Evolutionary conservation across 2,888 invertebrate species (phyloP).

Genomic region (Morpho helenor): DNA sequence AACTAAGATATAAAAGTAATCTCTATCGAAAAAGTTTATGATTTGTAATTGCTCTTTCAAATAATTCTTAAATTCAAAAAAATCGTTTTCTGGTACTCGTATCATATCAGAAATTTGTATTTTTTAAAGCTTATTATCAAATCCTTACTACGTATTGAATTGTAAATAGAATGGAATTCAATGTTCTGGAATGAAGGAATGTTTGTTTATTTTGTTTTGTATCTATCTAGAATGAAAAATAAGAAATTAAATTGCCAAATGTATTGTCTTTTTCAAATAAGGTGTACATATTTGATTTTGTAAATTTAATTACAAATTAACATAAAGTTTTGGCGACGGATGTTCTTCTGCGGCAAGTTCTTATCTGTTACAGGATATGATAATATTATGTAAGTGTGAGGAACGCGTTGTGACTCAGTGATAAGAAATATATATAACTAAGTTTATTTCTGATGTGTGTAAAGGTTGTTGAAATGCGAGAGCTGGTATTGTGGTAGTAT

Average conservation of each 20-base stretch:
- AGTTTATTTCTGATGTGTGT: background rate
- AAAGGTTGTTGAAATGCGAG: conserved; percentile 46
- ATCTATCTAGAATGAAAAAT: no score
- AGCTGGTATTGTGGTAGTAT: conserved; percentile 61
- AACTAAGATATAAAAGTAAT: no score
- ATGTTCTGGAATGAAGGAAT: no score
- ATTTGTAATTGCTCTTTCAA: no score
- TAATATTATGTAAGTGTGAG: background rate
- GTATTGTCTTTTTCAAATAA: background rate
- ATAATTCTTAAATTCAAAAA: no score
- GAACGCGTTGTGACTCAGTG: conserved; percentile 4
- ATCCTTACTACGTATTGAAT: no score
- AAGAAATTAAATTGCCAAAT: background rate
- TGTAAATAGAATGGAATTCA: no score
- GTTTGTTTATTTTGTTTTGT: no score
- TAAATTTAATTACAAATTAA: conserved; percentile 48
- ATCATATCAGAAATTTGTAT: no score
- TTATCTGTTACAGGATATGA: conserved; percentile 61
- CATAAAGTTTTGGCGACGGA: conserved; percentile 62
- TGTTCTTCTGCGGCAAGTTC: conserved; percentile 70
- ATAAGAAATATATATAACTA: conserved; percentile 11
- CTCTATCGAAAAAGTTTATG: no score
- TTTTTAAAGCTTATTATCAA: no score
- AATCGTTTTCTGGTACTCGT: no score
- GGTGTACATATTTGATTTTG: background rate